These are phyloP conservation scores for Diphyllodes magnificus DNA, from an alignment of 2,113 vertebrate genomes.

Conservation along the genomic window DNA sequence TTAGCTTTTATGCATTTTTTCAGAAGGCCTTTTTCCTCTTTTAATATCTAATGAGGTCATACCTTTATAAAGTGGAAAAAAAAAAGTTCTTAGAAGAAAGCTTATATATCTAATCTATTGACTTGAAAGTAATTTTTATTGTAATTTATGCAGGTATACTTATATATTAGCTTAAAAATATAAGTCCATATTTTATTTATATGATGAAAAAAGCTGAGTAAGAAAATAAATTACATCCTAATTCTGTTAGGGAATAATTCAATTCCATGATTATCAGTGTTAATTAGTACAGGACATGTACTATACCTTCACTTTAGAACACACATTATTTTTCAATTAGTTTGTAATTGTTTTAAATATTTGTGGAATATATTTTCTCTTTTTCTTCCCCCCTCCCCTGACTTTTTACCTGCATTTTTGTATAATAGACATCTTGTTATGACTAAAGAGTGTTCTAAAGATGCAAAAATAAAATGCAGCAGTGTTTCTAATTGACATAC, in stretches of 20 bases:
- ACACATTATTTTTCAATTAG: not conserved
- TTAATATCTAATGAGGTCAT: not conserved
- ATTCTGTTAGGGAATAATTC: not conserved
- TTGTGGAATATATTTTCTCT: not conserved
- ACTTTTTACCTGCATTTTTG: not conserved
- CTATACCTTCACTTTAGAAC: not conserved
- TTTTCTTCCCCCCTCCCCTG: rapidly evolving
- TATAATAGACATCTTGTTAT: not conserved
- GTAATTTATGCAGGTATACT: not conserved
- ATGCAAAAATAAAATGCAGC: not conserved
- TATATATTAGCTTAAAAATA: not conserved
- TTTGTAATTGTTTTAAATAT: not conserved
- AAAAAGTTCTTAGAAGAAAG: not conserved
- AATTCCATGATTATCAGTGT: not conserved
- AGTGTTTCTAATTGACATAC: not conserved
- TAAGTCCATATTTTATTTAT: not conserved
- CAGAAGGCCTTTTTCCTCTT: not conserved
- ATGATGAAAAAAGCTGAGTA: not conserved
- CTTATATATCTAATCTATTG: not conserved
- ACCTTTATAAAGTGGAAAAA: not conserved
- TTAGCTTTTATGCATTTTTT: not conserved
- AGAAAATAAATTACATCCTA: not conserved
- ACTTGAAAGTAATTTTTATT: not conserved
- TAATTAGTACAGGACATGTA: not conserved
- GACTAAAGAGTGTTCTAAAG: not conserved